Percentiles rank a stretch among this genome's conserved stretches.
phyloP scores from a whole-genome alignment of 2,797 vertebrate genomes.

The Sciaenops ocellatus region DNA sequence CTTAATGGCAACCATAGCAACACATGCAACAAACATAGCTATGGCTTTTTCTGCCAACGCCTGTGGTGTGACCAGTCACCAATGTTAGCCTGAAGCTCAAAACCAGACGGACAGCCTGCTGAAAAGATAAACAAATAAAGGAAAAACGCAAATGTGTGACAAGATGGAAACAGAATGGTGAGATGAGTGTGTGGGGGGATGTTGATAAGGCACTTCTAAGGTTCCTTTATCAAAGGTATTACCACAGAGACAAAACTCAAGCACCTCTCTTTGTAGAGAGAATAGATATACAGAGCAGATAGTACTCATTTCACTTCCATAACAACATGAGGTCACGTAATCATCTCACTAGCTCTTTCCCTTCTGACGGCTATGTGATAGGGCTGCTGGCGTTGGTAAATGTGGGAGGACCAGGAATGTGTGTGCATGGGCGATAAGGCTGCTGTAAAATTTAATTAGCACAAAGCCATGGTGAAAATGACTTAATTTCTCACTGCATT shows the following conservation, averaged over 20 bases:
- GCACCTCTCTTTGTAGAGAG: constrained; percentile 33
- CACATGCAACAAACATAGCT: constrained; percentile 39
- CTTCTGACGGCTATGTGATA: constrained; percentile 75
- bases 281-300: constrained; percentile 55
- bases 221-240: constrained; percentile 34
- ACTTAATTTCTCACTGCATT: constrained; percentile 84
- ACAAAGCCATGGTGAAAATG: constrained; percentile 81
- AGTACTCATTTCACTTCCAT: constrained; percentile 55
- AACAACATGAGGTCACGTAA: constrained; percentile 75
- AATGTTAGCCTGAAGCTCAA: constrained; percentile 48
- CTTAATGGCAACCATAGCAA: constrained; percentile 45
- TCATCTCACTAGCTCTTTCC: constrained; percentile 61
- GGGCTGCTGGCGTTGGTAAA: constrained; percentile 80
- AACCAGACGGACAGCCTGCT: constrained; percentile 15
- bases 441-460: constrained; percentile 91
- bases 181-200: not conserved
- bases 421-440: constrained; percentile 87
- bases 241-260: constrained; percentile 35
- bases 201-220: not conserved
- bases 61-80: constrained; percentile 33
- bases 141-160: constrained; percentile 13
- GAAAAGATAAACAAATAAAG: constrained; percentile 39
- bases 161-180: constrained; percentile 12
- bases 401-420: constrained; percentile 82
- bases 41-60: constrained; percentile 30